Conservation (phyloP, 2,797 vertebrate species). For the Macropus fuliginosus region DNA sequence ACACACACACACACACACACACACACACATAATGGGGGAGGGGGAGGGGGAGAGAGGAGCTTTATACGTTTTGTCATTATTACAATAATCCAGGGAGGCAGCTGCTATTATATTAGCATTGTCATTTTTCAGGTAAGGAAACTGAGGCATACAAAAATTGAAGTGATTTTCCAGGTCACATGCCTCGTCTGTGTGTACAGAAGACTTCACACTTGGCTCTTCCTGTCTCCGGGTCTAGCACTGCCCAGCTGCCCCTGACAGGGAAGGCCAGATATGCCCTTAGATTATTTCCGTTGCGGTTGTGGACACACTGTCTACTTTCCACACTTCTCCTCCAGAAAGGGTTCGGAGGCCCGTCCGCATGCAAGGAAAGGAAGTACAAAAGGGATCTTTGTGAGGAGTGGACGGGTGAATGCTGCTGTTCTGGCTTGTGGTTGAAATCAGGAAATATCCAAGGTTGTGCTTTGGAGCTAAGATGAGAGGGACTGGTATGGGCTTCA, state of each 20-base stretch:
- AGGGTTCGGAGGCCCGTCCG: slow-evolving; percentile 47
- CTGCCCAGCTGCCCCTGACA: slow-evolving; percentile 7
- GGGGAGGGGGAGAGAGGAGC: no score
- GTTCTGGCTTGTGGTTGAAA: slow-evolving; percentile 48
- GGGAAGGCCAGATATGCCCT: slow-evolving; percentile 4
- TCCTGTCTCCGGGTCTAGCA: no score
- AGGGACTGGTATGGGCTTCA: neutral
- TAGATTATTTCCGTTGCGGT: slow-evolving; percentile 72
- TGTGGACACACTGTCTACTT: slow-evolving; percentile 5
- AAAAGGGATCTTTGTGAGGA: slow-evolving; percentile 60
- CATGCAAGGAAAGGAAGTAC: slow-evolving; percentile 52
- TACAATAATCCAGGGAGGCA: neutral
- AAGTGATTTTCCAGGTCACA: neutral
- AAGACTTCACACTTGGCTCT: neutral
- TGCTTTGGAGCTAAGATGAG: slow-evolving; percentile 54
- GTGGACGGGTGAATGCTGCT: slow-evolving; percentile 23
- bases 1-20: neutral
- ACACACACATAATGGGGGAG: no score
- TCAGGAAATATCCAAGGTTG: slow-evolving; percentile 70
- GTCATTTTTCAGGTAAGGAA: neutral
- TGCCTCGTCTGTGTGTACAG: neutral
- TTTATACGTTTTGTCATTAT: neutral
- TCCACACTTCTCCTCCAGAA: slow-evolving; percentile 20
- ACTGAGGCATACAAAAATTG: neutral
- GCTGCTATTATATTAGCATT: neutral